Base-by-base conservation (phyloP, 1,140 invertebrate genomes). In the Acyrthosiphon pisum region DNA sequence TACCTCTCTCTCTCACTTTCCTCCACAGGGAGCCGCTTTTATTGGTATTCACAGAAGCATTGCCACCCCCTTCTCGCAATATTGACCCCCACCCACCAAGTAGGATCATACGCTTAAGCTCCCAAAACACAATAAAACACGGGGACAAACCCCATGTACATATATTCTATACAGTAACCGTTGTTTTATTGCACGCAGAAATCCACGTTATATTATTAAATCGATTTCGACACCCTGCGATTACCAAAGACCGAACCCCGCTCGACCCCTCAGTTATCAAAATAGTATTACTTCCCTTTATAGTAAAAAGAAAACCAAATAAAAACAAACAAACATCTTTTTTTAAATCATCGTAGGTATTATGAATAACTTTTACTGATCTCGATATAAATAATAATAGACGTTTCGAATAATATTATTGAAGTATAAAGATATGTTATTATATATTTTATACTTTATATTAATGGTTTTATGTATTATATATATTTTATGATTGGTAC, bases 171-270 rank as follows among this genome's bases (percentile, higher is more conserved):
- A 84, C 94, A 18, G 46, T 37, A 41, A 93, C 76, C 23, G 91
- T 86, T 50, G 91, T 93, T 93, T 86, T 53, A 93, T 93, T 93
- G 81, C 81, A 8, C 94, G 93, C 93, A 89, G 94, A 94, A 93
- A 93, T 94, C 93, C 94, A 93, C 94, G 4, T 53, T 60, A n/a
- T 91, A 46, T 81, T 41, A 60, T 90, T 90, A 76, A 44, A 90
- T 91, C 60, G n/a, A 81, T 92, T 84, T 44, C 26, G 7, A 26
- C 30, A 92, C 41, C 60, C 81, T 35, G 60, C 60, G 60, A 76
- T 76, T n/a, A n/a, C 60, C 60, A 18, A 76, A 76, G 60, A 35
- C 30, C 11, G 30, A 68, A 68, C 14, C n/a, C 60, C 60, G 60
- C 11, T n/a, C 60, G 60, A n/a, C 30, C 30, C 30, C 30, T 68